Evolutionary conservation across 2,797 vertebrate genomes (phyloP).

Genomic region (Chaenodraco wilsoni): DNA sequence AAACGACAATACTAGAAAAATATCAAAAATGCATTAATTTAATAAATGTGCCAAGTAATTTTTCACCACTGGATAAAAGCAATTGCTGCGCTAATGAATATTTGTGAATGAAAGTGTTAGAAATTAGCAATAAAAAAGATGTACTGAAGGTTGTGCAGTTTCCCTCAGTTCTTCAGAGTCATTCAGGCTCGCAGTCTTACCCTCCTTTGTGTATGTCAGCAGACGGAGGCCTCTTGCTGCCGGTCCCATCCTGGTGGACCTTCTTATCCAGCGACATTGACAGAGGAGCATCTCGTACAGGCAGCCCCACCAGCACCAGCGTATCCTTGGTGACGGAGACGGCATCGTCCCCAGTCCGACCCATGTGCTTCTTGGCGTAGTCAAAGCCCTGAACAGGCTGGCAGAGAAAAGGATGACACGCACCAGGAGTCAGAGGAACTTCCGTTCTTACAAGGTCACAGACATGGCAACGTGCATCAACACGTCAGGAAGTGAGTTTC

Average conservation of each 20-base stretch:
- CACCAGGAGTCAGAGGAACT: conserved; percentile 17
- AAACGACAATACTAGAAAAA: too few species aligned
- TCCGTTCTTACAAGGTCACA: neutral
- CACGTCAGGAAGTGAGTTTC: conserved; percentile 5
- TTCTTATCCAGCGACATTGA: conserved; percentile 91
- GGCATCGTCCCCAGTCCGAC: conserved; percentile 93
- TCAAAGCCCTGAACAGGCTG: conserved; percentile 98
- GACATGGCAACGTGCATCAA: neutral
- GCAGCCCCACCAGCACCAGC: conserved; percentile 90
- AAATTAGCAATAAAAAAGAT: too few species aligned
- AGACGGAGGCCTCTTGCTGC: conserved; percentile 90
- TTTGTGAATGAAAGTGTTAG: too few species aligned
- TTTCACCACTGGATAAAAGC: too few species aligned
- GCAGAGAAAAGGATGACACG: neutral
- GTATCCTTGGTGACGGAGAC: conserved; percentile 94
- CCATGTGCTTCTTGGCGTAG: conserved; percentile 97
- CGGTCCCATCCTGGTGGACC: conserved; percentile 89
- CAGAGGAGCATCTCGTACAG: conserved; percentile 89
- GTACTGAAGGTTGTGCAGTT: too few species aligned
- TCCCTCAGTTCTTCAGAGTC: too few species aligned
- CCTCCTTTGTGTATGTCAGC: conserved; percentile 92
- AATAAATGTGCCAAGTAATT: too few species aligned
- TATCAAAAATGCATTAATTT: too few species aligned
- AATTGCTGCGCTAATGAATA: too few species aligned
- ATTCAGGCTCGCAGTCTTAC: conserved; percentile 73